These are phyloP conservation scores for Carabus problematicus DNA, from an alignment of 2,888 invertebrate species.

Conservation along the genomic window DNA sequence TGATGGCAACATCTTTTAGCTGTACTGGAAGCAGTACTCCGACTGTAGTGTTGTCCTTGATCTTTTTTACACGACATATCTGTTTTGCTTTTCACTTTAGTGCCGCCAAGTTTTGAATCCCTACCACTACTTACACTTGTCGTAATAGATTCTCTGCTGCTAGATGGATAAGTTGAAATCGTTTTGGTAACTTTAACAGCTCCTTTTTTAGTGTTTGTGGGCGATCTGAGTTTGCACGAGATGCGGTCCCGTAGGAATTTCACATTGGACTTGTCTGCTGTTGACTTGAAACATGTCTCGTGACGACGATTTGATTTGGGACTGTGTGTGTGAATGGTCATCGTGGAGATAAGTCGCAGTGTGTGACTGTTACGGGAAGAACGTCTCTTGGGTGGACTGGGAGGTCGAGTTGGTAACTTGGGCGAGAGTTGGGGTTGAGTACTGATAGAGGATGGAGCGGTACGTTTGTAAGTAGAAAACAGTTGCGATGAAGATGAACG, in stretches of 20 bases:
- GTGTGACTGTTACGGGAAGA: constrained; percentile 79
- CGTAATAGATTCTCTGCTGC: constrained; percentile 52
- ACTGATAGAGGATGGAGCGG: constrained; percentile 63
- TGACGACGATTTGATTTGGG: constrained; percentile 56
- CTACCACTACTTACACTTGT: constrained; percentile 55
- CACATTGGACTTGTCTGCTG: constrained; percentile 63
- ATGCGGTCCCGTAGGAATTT: constrained; percentile 64
- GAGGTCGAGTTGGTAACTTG: constrained; percentile 61
- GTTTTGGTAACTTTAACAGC: constrained; percentile 54
- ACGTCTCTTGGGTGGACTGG: constrained; percentile 77
- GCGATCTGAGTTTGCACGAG: constrained; percentile 48
- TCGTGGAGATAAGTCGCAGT: constrained; percentile 68
- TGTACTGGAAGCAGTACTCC: constrained; percentile 45
- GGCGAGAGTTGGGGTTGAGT: constrained; percentile 48
- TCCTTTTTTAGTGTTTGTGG: constrained; percentile 51
- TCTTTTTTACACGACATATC: constrained; percentile 38
- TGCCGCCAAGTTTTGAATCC: constrained; percentile 56
- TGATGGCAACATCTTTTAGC: constrained; percentile 42
- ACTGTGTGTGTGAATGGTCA: constrained; percentile 56
- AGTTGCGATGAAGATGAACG: constrained; percentile 55
- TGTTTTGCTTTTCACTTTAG: constrained; percentile 58
- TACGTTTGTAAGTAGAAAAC: constrained; percentile 67
- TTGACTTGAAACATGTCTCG: constrained; percentile 61
- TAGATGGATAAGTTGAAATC: constrained; percentile 52
- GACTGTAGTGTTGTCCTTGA: constrained; percentile 30